Base-by-base conservation (phyloP, 2,888 invertebrate genomes). In the Seira ritae region DNA sequence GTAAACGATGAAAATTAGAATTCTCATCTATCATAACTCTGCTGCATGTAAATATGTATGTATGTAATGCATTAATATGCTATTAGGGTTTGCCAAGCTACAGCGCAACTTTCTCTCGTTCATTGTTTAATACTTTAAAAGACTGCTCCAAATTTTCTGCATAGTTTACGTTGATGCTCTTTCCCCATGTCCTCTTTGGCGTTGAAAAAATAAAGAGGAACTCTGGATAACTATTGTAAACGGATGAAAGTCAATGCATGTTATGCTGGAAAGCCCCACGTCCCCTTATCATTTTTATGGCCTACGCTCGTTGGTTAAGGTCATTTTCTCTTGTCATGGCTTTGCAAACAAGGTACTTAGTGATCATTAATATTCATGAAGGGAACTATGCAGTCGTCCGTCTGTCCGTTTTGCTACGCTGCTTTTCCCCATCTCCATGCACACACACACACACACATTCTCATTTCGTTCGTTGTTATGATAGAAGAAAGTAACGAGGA, bases 361-460 rank as follows among this genome's bases (percentile, higher is more conserved):
- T 71, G 65, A 75, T 76, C 76, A 82, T 82, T 82, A 82, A 77
- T 82, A 82, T 82, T 82, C 82, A 82, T 82, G 82, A 82, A 70
- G 67, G 72, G 46, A 72, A 66, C 15, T 23, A 68, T 72, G 72
- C 72, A 72, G 66, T 71, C 20, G 42, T 70, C 46, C 69, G 62
- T 60, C 55, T 55, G 50, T 55, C 55, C 55, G 55, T 55, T 55
- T 55, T 55, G 55, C 55, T 55, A 55, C 55, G 15, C 55, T 55
- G 55, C 17, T 55, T 15, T 12, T 55, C 55, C 17, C 55, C 55
- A 55, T 17, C 17, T 55, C 12, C 15, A 8, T 17, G 2, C 31
- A 4, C n/a, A n/a, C n/a, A n/a, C n/a, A n/a, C n/a, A 4, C 31
- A 4, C 31, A 8, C 31, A 31, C 31, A 31, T 8, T 31, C 31